These are phyloP conservation scores for Psittacula derbiana DNA, from an alignment of 2,797 vertebrate genomes.

Conservation along the genomic window DNA sequence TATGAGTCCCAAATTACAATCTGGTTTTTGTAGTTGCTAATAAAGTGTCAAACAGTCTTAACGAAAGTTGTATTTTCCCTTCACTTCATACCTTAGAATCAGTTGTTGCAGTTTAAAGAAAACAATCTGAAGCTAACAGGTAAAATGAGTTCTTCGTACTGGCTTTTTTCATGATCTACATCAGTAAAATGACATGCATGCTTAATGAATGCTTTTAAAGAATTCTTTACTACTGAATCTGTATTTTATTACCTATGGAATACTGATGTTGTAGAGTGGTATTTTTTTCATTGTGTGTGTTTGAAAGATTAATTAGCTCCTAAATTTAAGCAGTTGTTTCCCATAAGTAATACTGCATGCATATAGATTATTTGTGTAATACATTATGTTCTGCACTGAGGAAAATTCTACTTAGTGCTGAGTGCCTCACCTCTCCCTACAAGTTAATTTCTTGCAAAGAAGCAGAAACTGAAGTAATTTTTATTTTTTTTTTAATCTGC, in stretches of 20 bases:
- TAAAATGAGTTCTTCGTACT: neutral
- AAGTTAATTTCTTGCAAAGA: neutral
- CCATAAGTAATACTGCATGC: neutral
- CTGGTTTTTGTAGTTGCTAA: neutral
- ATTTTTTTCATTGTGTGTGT: neutral
- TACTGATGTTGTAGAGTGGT: neutral
- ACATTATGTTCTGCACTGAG: neutral
- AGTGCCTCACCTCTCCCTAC: neutral
- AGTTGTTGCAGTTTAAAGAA: neutral
- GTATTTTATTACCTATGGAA: neutral
- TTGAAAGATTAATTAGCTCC: slow-evolving; percentile 22
- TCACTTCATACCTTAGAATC: neutral
- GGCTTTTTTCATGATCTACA: neutral
- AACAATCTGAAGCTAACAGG: neutral
- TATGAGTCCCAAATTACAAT: neutral
- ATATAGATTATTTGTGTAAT: neutral
- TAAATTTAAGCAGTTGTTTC: neutral
- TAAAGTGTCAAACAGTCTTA: neutral
- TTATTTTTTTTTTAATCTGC: neutral
- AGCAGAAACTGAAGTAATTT: neutral
- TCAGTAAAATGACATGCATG: neutral
- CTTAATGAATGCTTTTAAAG: neutral
- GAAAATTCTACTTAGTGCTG: neutral
- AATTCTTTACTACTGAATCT: neutral
- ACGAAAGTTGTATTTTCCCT: neutral